These are phyloP conservation scores for Lepidotrigona ventralis DNA, from an alignment of 1,140 invertebrate species.

Conservation along the genomic window DNA sequence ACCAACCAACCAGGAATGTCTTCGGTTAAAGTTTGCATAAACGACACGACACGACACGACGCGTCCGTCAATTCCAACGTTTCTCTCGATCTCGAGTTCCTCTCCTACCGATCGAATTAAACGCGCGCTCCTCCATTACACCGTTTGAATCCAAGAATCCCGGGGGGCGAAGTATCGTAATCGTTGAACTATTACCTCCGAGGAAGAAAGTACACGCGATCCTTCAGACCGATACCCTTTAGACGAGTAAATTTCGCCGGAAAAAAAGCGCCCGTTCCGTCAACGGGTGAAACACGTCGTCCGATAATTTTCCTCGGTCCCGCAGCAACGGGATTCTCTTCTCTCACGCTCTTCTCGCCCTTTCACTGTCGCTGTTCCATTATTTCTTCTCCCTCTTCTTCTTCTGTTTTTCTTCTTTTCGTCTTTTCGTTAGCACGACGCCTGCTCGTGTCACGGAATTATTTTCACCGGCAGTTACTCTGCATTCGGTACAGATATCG, in stretches of 20 bases:
- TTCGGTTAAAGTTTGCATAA: constrained; percentile 6
- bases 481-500: constrained; percentile 19
- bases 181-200: not conserved
- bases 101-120: not conserved
- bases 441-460: constrained; percentile 12
- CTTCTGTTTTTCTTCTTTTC: no score
- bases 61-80: not conserved
- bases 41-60: not conserved
- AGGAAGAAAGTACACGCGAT: constrained; percentile 1
- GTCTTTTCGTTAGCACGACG: no score
- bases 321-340: not conserved
- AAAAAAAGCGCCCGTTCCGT: not conserved
- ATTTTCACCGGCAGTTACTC: not conserved
- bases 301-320: constrained; percentile 10
- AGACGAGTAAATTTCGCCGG: not conserved
- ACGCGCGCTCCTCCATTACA: not conserved
- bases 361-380: not conserved
- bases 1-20: not conserved
- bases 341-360: not conserved
- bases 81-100: not conserved
- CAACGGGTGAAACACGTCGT: not conserved
- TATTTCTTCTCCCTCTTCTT: not conserved
- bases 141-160: not conserved
- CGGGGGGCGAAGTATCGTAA: not conserved
- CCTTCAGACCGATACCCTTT: not conserved